Evolutionary conservation across 2,797 vertebrate species (phyloP).

Genomic region (Oceanodroma leucorhoa): DNA sequence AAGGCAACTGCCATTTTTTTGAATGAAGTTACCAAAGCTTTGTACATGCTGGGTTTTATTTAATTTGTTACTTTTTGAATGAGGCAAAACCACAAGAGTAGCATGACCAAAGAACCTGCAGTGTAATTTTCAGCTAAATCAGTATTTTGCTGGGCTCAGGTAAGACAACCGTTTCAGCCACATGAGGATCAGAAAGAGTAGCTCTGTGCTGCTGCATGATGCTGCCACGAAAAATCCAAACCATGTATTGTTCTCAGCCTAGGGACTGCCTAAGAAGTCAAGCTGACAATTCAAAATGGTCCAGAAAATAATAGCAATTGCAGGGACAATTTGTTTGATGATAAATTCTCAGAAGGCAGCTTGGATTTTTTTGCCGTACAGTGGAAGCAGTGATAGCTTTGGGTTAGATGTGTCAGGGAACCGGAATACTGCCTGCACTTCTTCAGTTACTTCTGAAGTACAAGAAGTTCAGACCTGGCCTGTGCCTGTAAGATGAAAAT

Average conservation of each 20-base stretch:
- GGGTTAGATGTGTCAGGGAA: conserved; percentile 20
- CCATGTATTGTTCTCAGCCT: neutral
- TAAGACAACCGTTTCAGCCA: neutral
- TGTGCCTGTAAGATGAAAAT: neutral
- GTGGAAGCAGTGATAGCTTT: conserved; percentile 11
- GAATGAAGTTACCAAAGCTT: neutral
- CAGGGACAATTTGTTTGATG: neutral
- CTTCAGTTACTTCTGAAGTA: conserved; percentile 15
- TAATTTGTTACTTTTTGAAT: neutral
- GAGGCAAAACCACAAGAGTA: neutral
- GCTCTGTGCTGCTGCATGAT: neutral
- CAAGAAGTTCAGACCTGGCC: conserved; percentile 10
- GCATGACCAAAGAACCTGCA: neutral
- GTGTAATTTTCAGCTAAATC: neutral
- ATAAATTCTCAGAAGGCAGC: neutral
- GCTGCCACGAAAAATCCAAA: neutral
- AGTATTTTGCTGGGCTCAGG: neutral
- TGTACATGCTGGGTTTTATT: neutral
- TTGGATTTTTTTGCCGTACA: neutral
- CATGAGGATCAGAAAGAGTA: neutral
- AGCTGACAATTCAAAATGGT: neutral
- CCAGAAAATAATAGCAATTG: neutral
- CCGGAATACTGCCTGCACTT: conserved; percentile 30
- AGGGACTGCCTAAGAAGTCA: neutral
- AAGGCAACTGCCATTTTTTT: neutral